Base-by-base conservation (phyloP, 2,888 invertebrate species). In the Piscicola geometra region DNA sequence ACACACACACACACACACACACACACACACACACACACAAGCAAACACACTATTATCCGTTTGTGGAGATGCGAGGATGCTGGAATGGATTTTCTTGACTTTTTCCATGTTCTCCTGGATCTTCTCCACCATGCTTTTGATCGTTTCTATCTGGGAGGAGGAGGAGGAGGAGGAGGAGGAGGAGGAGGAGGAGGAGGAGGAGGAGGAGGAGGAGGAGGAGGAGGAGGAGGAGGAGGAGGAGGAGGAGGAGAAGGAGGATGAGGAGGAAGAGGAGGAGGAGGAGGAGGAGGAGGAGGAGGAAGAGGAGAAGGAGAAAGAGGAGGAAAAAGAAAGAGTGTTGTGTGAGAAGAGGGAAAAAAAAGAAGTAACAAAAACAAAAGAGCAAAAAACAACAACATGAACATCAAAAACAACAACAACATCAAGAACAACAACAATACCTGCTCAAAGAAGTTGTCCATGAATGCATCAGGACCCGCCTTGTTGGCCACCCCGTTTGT, bases 361-460 rank as follows among this genome's bases (percentile, higher is more conserved):
- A 15, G 9, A 25, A 15, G 9, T 25, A n/a, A 64, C 9, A 15
- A 9, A 15, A 25, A 64, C 9, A 15, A 15, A 15, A 64, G 25
- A 25, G n/a, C 12, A 64, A 64, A 25, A 18, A 70, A 70, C 9
- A 36, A 12, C 12, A 41, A 70, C n/a, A 32, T 2, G n/a, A 32
- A 1, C 28, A 2, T 3, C 41, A 56, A 56, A 9, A 25, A 56
- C 21, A 5, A 25, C 21, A 56, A 56, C 25, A 56, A 56, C 21
- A 3, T 15, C 60, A 56, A 25, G 3, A 25, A 56, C 60, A 56
- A 5, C 60, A 56, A 56, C 21, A 18, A 56, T 86, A 94, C 94
- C 91, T 97, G 97, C 87, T 93, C 94, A 88, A 98, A 99, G 89
- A 99, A 99, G 87, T 97, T 96, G 87, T 98, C 96, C 97, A 98